These are phyloP conservation scores for Sycophila sp. DNA, from an alignment of 1,140 invertebrate species.

Conservation along the genomic window DNA sequence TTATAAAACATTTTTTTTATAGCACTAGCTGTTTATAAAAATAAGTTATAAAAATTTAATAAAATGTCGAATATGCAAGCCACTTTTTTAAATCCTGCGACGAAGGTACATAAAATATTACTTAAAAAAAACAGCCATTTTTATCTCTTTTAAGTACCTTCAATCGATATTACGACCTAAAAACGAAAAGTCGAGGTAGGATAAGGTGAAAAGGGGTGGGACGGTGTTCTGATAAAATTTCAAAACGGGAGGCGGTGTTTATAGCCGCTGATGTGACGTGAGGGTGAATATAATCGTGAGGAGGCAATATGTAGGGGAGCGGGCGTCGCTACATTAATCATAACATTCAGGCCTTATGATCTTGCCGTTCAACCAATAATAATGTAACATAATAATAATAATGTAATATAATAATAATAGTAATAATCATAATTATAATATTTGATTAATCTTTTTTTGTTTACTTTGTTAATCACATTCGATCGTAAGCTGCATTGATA, in stretches of 20 bases:
- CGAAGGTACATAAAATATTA: no score
- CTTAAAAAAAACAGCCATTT: no score
- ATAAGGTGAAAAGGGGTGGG: background rate
- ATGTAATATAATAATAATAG: constrained; percentile 6
- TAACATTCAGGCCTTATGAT: constrained; percentile 62
- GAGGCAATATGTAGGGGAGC: background rate
- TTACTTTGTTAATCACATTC: background rate
- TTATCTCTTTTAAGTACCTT: no score
- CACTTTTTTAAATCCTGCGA: no score
- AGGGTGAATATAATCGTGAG: constrained; percentile 19
- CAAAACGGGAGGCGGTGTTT: no score
- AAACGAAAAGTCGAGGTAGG: background rate
- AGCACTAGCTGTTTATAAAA: no score
- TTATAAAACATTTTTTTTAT: no score
- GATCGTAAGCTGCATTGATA: background rate
- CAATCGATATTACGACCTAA: no score
- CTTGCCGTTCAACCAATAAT: no score
- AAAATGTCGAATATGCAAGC: no score
- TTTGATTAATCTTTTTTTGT: constrained; percentile 1
- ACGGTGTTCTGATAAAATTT: no score
- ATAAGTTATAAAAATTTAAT: no score
- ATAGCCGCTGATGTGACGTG: background rate
- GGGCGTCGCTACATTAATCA: constrained; percentile 62
- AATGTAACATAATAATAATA: constrained; percentile 41
- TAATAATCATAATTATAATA: background rate